Conservation (phyloP, 2,888 invertebrate species). For the Heliconius hortense region DNA sequence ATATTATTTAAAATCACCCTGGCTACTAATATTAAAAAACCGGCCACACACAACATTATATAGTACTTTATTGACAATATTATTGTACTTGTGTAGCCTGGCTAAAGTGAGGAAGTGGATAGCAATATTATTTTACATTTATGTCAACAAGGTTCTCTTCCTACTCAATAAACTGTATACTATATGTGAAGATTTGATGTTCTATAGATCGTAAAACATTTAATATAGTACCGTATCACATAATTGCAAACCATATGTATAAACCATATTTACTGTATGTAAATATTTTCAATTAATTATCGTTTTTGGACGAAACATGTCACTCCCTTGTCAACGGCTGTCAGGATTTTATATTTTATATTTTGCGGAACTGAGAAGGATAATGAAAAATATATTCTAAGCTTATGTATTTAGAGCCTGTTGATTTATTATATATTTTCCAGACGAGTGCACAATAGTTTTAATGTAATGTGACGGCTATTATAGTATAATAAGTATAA, state of each 20-base stretch:
- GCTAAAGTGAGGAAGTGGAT: too few relatives aligned
- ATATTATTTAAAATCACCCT: too few relatives aligned
- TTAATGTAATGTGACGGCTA: slow-evolving; percentile 28
- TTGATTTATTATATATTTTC: slow-evolving; percentile 13
- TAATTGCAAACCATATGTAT: not conserved
- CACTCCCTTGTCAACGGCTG: slow-evolving; percentile 13
- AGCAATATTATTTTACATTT: too few relatives aligned
- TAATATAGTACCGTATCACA: not conserved
- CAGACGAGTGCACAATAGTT: slow-evolving; percentile 27
- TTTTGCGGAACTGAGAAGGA: slow-evolving; percentile 3
- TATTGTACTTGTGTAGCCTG: too few relatives aligned
- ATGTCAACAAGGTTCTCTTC: not conserved
- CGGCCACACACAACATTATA: too few relatives aligned
- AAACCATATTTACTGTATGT: too few relatives aligned
- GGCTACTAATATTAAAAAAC: too few relatives aligned
- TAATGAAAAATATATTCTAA: slow-evolving; percentile 12
- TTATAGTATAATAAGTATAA: slow-evolving; percentile 18
- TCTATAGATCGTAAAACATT: not conserved
- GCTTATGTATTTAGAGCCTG: slow-evolving; percentile 2
- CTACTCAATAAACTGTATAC: too few relatives aligned
- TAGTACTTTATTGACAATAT: too few relatives aligned
- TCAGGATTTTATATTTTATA: slow-evolving; percentile 20
- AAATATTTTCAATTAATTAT: not conserved
- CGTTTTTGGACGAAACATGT: not conserved
- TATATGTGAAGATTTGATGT: not conserved